Percentiles rank a stretch among this genome's conserved stretches.
phyloP scores from a whole-genome alignment of 2,888 invertebrate genomes.

The Erebia palarica region DNA sequence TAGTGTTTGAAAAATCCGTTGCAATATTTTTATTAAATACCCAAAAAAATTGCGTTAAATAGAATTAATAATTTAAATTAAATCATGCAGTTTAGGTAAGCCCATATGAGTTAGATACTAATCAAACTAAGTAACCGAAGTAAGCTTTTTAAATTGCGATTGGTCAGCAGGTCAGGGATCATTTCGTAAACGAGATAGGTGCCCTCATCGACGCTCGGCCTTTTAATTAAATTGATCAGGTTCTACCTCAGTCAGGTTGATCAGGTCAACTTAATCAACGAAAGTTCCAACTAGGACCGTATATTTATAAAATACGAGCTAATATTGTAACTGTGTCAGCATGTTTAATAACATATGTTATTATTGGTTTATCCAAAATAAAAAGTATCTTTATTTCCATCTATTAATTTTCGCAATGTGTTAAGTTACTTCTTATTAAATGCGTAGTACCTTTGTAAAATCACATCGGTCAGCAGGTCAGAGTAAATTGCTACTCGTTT shows the following conservation, averaged over 20 bases:
- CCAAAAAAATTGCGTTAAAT: no score
- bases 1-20: no score
- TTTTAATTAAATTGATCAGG: slow-evolving; percentile 8
- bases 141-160: background rate
- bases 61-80: no score
- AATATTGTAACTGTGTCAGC: background rate
- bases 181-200: slow-evolving; percentile 5
- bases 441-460: slow-evolving; percentile 51
- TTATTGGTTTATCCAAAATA: background rate
- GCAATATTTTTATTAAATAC: no score
- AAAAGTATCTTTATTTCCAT: background rate
- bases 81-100: no score
- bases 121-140: background rate
- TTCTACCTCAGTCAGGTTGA: no score
- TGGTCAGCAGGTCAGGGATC: slow-evolving; percentile 5
- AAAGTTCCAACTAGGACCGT: background rate
- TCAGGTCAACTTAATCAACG: background rate
- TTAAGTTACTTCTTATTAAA: slow-evolving; percentile 41
- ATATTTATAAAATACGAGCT: background rate
- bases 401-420: no score
- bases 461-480: slow-evolving; percentile 67
- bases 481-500: slow-evolving; percentile 75
- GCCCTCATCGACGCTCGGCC: slow-evolving; percentile 4
- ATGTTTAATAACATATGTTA: background rate
- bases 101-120: no score